These are phyloP conservation scores for Lophochroa leadbeateri DNA, from an alignment of 2,113 vertebrate genomes.

Conservation along the genomic window DNA sequence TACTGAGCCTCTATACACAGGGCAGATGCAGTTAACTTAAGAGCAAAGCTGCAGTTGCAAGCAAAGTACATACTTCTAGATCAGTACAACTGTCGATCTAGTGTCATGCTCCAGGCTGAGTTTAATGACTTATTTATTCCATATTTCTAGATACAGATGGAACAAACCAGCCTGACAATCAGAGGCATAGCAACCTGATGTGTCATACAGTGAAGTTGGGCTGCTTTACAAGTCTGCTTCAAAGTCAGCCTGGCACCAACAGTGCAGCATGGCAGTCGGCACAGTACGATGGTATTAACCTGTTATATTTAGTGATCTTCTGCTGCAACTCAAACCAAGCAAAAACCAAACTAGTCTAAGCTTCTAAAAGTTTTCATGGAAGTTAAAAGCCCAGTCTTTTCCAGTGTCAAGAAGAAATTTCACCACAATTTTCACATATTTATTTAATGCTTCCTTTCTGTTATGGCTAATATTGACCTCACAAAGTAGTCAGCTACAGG, in stretches of 20 bases:
- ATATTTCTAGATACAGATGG: slow-evolving; percentile 14
- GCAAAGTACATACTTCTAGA: background rate
- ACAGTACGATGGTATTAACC: background rate
- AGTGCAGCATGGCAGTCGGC: background rate
- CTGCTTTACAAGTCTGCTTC: background rate
- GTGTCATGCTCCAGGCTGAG: background rate
- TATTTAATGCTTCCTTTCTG: background rate
- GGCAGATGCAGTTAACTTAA: background rate
- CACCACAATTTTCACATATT: background rate
- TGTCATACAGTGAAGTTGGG: background rate
- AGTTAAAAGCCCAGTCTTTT: background rate
- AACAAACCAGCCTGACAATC: background rate
- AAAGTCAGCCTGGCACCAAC: background rate
- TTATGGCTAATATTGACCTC: background rate
- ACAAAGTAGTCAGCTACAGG: background rate
- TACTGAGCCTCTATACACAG: background rate
- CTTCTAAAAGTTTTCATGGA: background rate
- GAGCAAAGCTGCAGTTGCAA: background rate
- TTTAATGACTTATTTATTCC: slow-evolving; percentile 5
- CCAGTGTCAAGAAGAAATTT: background rate
- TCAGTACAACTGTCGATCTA: background rate
- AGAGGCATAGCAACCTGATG: background rate
- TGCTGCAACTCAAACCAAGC: background rate
- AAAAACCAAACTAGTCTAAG: background rate
- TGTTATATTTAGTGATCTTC: background rate